Evolutionary conservation across 2,797 vertebrate genomes (phyloP), one percentile per base, ranked within the genome.

Genomic region (Brotogeris chrysoptera): DNA sequence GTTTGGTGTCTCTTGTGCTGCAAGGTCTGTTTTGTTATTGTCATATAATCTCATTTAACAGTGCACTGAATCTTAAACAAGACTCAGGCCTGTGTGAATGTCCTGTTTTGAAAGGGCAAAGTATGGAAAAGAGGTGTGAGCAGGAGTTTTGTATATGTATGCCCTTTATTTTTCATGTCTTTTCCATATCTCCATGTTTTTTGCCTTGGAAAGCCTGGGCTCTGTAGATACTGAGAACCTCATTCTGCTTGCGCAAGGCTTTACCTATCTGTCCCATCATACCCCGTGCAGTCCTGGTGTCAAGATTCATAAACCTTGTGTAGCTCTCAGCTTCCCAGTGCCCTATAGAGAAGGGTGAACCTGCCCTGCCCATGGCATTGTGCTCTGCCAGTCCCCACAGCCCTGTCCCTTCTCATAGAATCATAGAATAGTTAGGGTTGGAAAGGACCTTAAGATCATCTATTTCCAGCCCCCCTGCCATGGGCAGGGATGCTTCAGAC

Each of bases 301-400:
- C 17, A 43, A 60, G 21, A 28, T 28, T 66, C 28, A 13, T 3
- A 17, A 8, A 30, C 7, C 1, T 38, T 15, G 3, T 57, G 41
- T 41, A 24, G 38, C 41, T 34, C 3, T 69, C 59, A 91, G 28
- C 18, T 41, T 81, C 25, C 49, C 0, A 0, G 60, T 36, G 85
- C 50, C 2, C 0, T 46, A 12, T 1, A 0, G 0, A 60, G 34
- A 8, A 65, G 13, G 3, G 3, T 72, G 34, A 79, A 13, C 41
- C 20, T 87, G 18, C 9, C 5, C 15, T 70, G 47, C 24, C 53
- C 4, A 1, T 0, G 0, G 11, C 28, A 25, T 57, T 38, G 16
- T 1, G 0, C 38, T 80, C 55, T 87, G 25, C 9, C n/a, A 69
- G 41, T 87, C 19, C 5, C 49, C 41, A 86, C 15, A 63, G 36